Evolutionary conservation across 2,888 invertebrate genomes (phyloP).

Genomic region (Microctonus brassicae): DNA sequence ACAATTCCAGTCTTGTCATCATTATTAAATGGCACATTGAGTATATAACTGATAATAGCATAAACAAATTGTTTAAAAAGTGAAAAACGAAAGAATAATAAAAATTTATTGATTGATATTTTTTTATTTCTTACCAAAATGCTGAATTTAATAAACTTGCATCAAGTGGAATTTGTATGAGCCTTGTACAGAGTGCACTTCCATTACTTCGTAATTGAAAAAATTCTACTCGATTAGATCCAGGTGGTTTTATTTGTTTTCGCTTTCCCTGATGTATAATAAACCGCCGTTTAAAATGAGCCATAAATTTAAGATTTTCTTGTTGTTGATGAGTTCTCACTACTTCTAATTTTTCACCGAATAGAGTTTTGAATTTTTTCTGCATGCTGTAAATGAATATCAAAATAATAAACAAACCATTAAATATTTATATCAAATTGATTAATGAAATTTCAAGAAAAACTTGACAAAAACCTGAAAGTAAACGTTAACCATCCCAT

Average conservation of each 20-base stretch:
- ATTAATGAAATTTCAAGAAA: conserved; percentile 12
- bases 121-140: conserved; percentile 81
- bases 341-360: conserved; percentile 92
- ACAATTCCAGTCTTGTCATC: conserved; percentile 90
- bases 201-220: conserved; percentile 97
- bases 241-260: conserved; percentile 70
- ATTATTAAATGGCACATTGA: conserved; percentile 93
- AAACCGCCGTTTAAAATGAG: conserved; percentile 95
- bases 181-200: conserved; percentile 90
- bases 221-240: conserved; percentile 79
- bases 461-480: conserved; percentile 81
- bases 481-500: conserved; percentile 99
- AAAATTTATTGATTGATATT: conserved; percentile 2
- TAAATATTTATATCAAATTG: neutral
- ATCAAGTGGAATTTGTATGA: conserved; percentile 91
- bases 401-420: neutral
- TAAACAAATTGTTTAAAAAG: conserved; percentile 7
- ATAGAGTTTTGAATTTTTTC: conserved; percentile 90
- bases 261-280: conserved; percentile 91
- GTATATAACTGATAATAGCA: conserved; percentile 80
- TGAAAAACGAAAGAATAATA: conserved; percentile 21
- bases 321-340: conserved; percentile 98
- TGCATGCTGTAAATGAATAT: conserved; percentile 74
- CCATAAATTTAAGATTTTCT: conserved; percentile 97
- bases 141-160: conserved; percentile 90